Evolutionary conservation across 2,888 invertebrate genomes (phyloP), one percentile per base, ranked within the genome.

Genomic region (Halictus ligatus): DNA sequence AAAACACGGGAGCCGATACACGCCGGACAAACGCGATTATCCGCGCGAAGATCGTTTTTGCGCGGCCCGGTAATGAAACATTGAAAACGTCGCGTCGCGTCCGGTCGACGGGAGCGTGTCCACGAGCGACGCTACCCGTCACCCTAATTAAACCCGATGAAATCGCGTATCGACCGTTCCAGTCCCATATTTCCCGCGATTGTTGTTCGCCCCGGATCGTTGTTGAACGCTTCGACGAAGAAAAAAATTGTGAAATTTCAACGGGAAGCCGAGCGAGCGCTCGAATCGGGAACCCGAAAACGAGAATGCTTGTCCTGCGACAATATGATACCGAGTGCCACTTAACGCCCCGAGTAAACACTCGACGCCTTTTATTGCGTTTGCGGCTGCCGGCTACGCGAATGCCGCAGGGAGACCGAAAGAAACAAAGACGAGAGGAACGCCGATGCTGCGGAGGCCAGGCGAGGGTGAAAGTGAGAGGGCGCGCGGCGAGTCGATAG

Each of bases 331-430:
- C 91, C 91, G 87, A 92, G 92, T 88, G 88, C 89, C 92, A 91
- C 93, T 93, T 92, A 89, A 87, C 90, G 76, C 85, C 78, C 81
- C 88, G 87, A 85, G 90, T 89, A 92, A 91, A 92, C 91, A 91
- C 93, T 92, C 89, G 89, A 91, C 89, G 89, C 89, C 90, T 92
- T 92, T 93, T 93, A 92, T 92, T 92, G 92, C 89, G 91, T 92
- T 92, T 90, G 88, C 87, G 89, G 88, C 88, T 80, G 84, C 83
- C 78, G 72, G 82, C 78, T 79, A 75, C 50, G 84, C 79, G 85
- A 86, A 83, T 67, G 78, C 78, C 75, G 67, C 48, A 69, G 83
- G 72, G 77, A 64, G 78, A 82, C 35, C 69, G 79, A 64, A 75
- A 71, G 88, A 46, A 75, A 85, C 81, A 78, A 80, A 74, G 78